Conservation (phyloP, 2,888 invertebrate species). For the Amorpha juglandis region DNA sequence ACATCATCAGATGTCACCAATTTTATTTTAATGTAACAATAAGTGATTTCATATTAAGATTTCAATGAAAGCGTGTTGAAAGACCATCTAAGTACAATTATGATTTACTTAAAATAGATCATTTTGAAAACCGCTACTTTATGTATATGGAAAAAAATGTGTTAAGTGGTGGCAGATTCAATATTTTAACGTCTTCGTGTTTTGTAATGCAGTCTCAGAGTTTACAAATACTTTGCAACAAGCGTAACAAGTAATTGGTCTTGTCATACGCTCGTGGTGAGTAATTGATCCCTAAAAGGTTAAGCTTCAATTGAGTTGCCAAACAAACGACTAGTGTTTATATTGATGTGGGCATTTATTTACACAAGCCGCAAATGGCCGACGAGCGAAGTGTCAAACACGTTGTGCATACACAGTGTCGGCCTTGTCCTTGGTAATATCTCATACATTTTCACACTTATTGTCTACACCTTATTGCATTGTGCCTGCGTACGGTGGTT, state of each 20-base stretch:
- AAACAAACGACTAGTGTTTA: conserved; percentile 16
- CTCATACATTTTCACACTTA: conserved; percentile 24
- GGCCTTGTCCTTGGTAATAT: conserved; percentile 34
- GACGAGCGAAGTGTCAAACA: conserved; percentile 17
- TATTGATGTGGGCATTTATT: conserved; percentile 22
- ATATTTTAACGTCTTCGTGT: neutral
- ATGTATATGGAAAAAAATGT: too few relatives aligned
- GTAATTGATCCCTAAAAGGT: conserved; percentile 16
- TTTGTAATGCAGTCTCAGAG: neutral
- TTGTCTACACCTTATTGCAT: conserved; percentile 21
- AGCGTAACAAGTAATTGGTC: neutral
- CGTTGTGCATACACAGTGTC: conserved; percentile 23
- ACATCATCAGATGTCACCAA: neutral
- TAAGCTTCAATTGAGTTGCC: conserved; percentile 22
- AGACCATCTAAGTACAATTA: too few relatives aligned
- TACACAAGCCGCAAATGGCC: conserved; percentile 20
- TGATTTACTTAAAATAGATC: too few relatives aligned
- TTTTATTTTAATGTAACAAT: neutral
- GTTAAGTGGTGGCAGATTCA: neutral
- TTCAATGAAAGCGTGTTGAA: too few relatives aligned
- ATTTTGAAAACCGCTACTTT: neutral
- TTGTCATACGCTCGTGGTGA: neutral
- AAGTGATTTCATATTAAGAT: neutral
- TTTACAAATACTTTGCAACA: neutral
- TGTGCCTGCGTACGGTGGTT: neutral